Base-by-base conservation (phyloP, 1,140 invertebrate species). In the Tetragonula clypearis region DNA sequence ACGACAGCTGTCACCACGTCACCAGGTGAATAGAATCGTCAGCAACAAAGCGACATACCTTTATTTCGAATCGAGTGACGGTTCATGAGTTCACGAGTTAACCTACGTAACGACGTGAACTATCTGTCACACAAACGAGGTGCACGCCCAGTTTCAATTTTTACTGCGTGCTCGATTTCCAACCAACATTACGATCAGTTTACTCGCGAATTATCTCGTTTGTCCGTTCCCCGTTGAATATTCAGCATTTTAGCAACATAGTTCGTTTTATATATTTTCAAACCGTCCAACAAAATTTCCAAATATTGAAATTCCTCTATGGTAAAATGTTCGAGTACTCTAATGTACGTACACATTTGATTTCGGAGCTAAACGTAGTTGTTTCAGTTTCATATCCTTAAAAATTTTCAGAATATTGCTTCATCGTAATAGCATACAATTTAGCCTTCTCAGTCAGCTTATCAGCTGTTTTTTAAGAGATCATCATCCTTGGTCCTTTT, bases 51-150 rank as follows among this genome's bases (percentile, higher is more conserved):
- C 19, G 26, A 62, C 12, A 62, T 30, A 53, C 14, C 78, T 80
- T 80, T 73, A 68, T 80, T 80, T 80, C 49, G 26, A 26, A 26
- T 11, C 53, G 19, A 66, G 58, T 17, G 30, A 80, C 53, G 41
- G 41, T 85, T 85, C 80, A 80, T 23, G 69, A 35, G 69, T 49
- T 82, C 73, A 17, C 65, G 78, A 68, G 35, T 35, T 80, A n/a
- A 84, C 82, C 68, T 88, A 78, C 69, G 62, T 84, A 84, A 77
- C 60, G 6, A 5, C 2, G 26, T 12, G 26, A n/a, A 8, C 19
- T 14, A 41, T 35, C 30, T 60, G 21, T 72, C 72, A 69, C 72
- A 69, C 53, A 72, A 84, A 60, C 82, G n/a, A 55, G 41, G 58
- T n/a, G 11, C 56, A 55, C 19, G 19, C 2, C 19, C 41, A 30